Percentiles rank a stretch among this genome's conserved stretches.
phyloP scores from a whole-genome alignment of 2,113 vertebrate species.

The Chaetops frenatus region DNA sequence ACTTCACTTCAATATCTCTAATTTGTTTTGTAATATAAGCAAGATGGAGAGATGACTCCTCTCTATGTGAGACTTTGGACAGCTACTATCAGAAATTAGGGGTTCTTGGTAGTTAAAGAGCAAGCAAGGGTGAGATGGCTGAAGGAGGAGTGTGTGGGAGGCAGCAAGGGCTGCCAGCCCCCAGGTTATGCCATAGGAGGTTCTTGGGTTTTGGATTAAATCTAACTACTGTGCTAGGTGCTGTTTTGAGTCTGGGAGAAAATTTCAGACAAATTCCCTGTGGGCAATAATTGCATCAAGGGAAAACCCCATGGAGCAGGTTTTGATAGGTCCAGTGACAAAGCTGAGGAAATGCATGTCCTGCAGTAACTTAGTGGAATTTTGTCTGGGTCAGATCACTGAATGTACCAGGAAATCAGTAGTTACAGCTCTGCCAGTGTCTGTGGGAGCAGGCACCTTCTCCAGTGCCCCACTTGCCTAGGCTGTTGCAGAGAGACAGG shows the following conservation, averaged over 20 bases:
- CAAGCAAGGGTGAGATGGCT: background rate
- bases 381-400: background rate
- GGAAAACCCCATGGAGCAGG: accelerated
- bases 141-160: background rate
- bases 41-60: background rate
- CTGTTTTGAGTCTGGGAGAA: background rate
- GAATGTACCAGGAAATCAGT: background rate
- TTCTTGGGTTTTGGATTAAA: background rate
- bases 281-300: background rate
- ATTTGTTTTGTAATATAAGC: conserved; percentile 49
- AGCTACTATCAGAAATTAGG: background rate
- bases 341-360: background rate
- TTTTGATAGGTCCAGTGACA: background rate
- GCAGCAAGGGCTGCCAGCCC: background rate
- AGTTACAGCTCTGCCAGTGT: background rate
- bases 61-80: background rate
- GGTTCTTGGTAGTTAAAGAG: background rate
- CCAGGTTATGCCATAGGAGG: background rate
- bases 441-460: background rate
- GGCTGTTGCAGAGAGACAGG: background rate
- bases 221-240: background rate
- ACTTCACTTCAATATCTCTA: conserved; percentile 43
- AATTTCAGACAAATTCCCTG: background rate
- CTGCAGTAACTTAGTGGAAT: background rate
- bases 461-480: background rate